Evolutionary conservation across 2,888 invertebrate species (phyloP).

Genomic region (Anodontia alba): DNA sequence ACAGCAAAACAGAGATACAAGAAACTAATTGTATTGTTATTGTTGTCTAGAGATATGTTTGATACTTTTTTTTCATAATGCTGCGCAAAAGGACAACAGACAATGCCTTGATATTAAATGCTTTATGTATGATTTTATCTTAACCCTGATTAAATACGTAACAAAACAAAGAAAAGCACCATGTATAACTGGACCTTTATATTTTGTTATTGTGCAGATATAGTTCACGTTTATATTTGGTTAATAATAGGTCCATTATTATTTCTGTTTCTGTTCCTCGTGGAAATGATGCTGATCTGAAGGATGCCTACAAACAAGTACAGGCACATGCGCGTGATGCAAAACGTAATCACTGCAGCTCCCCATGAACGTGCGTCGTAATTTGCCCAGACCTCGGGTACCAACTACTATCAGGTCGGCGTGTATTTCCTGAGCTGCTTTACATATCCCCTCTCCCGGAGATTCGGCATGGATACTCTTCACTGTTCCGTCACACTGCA

Average conservation of each 20-base stretch:
- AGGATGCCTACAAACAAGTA: constrained; percentile 59
- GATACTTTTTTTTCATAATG: too few relatives aligned
- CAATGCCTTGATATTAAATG: too few relatives aligned
- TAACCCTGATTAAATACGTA: too few relatives aligned
- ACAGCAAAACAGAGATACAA: too few relatives aligned
- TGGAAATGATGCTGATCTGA: not conserved
- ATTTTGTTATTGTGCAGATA: not conserved
- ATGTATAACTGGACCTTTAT: not conserved
- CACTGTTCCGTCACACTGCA: constrained; percentile 62
- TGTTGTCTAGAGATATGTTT: too few relatives aligned
- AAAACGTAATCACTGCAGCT: constrained; percentile 69
- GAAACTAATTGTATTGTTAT: too few relatives aligned
- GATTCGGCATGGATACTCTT: constrained; percentile 61
- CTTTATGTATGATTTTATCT: too few relatives aligned
- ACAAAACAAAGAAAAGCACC: too few relatives aligned
- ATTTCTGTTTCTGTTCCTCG: constrained; percentile 27
- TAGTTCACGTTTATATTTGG: too few relatives aligned
- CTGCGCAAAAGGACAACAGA: too few relatives aligned
- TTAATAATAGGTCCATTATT: not conserved
- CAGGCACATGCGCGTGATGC: constrained; percentile 66
- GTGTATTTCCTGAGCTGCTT: constrained; percentile 50
- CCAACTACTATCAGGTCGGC: constrained; percentile 60
- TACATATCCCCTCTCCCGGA: constrained; percentile 61
- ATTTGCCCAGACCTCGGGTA: constrained; percentile 63
- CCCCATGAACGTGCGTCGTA: constrained; percentile 67